Conservation (phyloP, 2,113 vertebrate species). For the Microcebus tavaratra region DNA sequence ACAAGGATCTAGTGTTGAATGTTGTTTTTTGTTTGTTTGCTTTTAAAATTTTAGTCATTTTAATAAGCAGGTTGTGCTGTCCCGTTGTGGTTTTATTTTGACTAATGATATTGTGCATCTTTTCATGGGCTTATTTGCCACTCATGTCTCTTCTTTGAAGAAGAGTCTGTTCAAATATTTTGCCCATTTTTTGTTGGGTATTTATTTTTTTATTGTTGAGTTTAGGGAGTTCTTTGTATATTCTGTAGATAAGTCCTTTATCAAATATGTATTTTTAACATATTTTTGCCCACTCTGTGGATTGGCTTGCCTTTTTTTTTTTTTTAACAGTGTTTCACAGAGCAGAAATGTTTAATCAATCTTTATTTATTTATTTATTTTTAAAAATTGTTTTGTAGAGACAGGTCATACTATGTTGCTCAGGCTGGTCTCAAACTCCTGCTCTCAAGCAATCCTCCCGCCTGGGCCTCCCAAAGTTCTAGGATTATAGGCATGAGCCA, state of each 20-base stretch:
- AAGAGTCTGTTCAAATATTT: slow-evolving; percentile 15
- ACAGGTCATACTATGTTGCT: no score
- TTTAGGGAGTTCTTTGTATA: background rate
- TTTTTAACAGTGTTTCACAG: background rate
- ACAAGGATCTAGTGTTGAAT: background rate
- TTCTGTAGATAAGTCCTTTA: background rate
- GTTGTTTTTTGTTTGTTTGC: background rate
- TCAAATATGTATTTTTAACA: background rate
- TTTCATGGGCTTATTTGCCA: background rate
- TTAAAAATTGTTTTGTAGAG: no score
- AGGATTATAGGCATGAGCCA: no score
- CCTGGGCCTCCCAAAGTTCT: no score
- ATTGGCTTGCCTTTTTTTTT: background rate
- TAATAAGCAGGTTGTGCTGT: background rate
- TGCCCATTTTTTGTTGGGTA: background rate
- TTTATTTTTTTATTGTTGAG: background rate
- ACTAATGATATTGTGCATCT: background rate
- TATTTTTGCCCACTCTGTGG: background rate
- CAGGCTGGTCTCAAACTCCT: no score
- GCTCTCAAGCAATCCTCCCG: no score
- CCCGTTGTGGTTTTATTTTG: background rate
- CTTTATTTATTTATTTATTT: no score
- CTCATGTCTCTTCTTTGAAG: background rate
- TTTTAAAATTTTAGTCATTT: background rate
- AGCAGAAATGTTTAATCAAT: background rate